Evolutionary conservation across 2,113 vertebrate genomes (phyloP).

Genomic region (Jaculus jaculus): DNA sequence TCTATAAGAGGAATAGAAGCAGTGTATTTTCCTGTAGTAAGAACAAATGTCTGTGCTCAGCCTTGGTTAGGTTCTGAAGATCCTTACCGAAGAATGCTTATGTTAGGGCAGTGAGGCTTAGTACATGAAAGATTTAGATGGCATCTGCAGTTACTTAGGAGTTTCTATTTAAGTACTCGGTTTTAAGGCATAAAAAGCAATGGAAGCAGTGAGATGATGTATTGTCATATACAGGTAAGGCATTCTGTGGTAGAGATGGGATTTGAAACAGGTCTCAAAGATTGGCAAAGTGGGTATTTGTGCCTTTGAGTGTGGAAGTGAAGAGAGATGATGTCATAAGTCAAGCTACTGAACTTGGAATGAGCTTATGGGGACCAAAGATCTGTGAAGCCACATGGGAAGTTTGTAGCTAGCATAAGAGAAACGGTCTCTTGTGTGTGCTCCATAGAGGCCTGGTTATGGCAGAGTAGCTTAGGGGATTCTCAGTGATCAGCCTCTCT

Average conservation of each 20-base stretch:
- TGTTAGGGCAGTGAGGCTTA: not conserved
- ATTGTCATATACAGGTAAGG: not conserved
- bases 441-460: not conserved
- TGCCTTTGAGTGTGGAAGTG: not conserved
- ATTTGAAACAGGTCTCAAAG: constrained; percentile 9
- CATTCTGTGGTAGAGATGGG: not conserved
- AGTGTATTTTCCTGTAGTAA: not conserved
- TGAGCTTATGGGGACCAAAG: not conserved
- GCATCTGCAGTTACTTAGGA: not conserved
- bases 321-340: constrained; percentile 22
- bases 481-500: not conserved
- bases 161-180: not conserved
- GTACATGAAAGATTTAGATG: not conserved
- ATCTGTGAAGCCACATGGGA: not conserved
- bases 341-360: not conserved
- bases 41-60: not conserved
- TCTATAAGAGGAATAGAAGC: not conserved
- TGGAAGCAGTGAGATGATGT: not conserved
- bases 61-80: not conserved
- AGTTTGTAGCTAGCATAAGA: not conserved
- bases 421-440: not conserved
- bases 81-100: not conserved
- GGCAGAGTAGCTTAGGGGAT: not conserved
- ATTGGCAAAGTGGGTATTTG: constrained; percentile 12
- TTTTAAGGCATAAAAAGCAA: not conserved